phyloP scores from a whole-genome alignment of 1,140 invertebrate species.

The Theocolax elegans region DNA sequence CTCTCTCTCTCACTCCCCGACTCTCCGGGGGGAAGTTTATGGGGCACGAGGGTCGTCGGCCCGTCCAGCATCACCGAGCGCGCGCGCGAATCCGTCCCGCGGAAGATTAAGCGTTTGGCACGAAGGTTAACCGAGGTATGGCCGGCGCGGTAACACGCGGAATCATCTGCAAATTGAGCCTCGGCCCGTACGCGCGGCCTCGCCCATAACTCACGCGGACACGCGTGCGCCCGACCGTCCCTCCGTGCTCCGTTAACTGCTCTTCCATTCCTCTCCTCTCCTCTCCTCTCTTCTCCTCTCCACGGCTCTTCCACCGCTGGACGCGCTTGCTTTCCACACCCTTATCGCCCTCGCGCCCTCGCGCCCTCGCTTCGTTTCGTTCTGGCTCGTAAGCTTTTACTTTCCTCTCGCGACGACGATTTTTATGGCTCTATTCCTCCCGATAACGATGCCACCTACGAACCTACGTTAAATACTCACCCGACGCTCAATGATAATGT shows the following conservation, averaged over 20 bases:
- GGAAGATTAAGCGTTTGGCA: conserved; percentile 70
- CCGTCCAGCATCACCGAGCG: conserved; percentile 18
- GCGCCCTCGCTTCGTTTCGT: not conserved
- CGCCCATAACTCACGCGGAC: conserved; percentile 63
- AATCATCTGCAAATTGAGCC: conserved; percentile 73
- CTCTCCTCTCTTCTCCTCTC: no score
- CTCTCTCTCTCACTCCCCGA: not conserved
- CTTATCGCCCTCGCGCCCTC: not conserved
- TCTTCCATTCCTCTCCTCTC: no score
- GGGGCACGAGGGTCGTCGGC: conserved; percentile 54
- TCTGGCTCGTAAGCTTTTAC: no score
- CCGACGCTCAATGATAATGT: no score
- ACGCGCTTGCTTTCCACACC: no score
- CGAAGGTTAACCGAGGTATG: conserved; percentile 65
- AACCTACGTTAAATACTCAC: no score
- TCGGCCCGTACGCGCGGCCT: conserved; percentile 61
- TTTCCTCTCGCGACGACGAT: no score
- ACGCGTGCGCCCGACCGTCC: conserved; percentile 44
- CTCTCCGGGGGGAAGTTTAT: conserved; percentile 56
- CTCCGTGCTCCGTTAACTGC: no score
- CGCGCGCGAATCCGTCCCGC: not conserved
- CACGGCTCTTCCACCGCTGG: not conserved
- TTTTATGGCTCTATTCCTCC: no score
- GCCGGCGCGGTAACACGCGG: conserved; percentile 68
- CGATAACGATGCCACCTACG: no score